phyloP scores from a whole-genome alignment of 2,797 vertebrate genomes.

The Phyllotis vaccarum region DNA sequence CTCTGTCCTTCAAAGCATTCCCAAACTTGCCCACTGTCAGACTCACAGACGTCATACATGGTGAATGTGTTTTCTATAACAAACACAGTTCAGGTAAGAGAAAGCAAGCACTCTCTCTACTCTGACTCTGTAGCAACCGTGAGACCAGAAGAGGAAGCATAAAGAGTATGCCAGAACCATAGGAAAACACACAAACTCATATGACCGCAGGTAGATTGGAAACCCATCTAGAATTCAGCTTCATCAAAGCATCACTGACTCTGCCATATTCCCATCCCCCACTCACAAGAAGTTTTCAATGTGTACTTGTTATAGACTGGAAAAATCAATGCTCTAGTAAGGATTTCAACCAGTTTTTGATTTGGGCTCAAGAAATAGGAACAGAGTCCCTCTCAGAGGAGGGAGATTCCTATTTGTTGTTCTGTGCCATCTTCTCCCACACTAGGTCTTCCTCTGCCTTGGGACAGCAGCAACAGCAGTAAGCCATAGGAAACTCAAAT shows the following conservation, averaged over 20 bases:
- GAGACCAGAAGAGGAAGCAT: neutral
- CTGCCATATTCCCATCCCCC: neutral
- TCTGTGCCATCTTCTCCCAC: neutral
- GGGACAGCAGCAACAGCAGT: neutral
- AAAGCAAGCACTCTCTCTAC: neutral
- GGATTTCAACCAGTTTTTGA: neutral
- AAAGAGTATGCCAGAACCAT: neutral
- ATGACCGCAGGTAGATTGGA: neutral
- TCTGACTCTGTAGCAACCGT: neutral
- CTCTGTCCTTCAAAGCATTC: neutral
- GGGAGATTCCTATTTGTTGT: neutral
- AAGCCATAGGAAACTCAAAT: neutral
- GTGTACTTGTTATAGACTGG: neutral
- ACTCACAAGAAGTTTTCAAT: neutral
- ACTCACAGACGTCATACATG: neutral
- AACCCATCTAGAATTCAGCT: neutral
- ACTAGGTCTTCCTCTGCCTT: neutral
- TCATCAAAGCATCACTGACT: neutral
- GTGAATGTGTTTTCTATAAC: neutral
- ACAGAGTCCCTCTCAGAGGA: neutral
- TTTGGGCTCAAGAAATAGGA: neutral
- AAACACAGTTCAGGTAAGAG: neutral
- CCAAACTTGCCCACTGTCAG: neutral
- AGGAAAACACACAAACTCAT: neutral
- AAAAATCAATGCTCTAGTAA: slow-evolving; percentile 18